Base-by-base conservation (phyloP, 2,888 invertebrate species). In the Tenthredo distinguenda region DNA sequence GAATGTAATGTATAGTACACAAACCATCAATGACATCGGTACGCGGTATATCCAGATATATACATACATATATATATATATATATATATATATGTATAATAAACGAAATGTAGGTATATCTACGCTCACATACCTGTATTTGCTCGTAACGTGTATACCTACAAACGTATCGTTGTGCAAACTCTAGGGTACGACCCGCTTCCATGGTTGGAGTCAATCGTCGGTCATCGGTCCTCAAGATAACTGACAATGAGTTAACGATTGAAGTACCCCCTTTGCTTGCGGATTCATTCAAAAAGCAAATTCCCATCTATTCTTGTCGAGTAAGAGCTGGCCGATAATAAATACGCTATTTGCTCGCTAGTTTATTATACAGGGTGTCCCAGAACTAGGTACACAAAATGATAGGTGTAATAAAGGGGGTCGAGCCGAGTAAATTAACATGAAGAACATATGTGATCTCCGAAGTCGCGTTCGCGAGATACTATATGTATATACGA, bases 221-320 rank as follows among this genome's bases (percentile, higher is more conserved):
- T 68, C 34, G 34, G 65, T 65, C 65, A 65, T 65, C 31, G 65
- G 31, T 68, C 65, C 34, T 34, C 65, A 15, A 68, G 65, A 68
- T 68, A 68, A 68, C 21, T 15, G 21, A 31, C n/a, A n/a, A n/a
- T n/a, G n/a, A n/a, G 31, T 68, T 31, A 31, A 68, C 65, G 65
- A 15, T 68, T 68, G 3, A 15, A 68, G 31, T 68, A 68, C 15
- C 15, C 34, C 31, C 31, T 68, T 68, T 18, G 15, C 7, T 34
- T 68, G 65, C 65, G 12, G 65, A 68, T 34, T 68, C 21, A 3
- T 68, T 31, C 9, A 31, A 68, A 31, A 26, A 68, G 21, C 15
- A 31, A 12, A 68, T 68, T 34, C 15, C n/a, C 58, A 58, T 65
- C 31, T 65, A 65, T 65, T 21, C 65, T n/a, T 12, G 21, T 26